Evolutionary conservation across 1,140 invertebrate genomes (phyloP), one percentile per base, ranked within the genome.

Genomic region (Hypothenemus hampei): DNA sequence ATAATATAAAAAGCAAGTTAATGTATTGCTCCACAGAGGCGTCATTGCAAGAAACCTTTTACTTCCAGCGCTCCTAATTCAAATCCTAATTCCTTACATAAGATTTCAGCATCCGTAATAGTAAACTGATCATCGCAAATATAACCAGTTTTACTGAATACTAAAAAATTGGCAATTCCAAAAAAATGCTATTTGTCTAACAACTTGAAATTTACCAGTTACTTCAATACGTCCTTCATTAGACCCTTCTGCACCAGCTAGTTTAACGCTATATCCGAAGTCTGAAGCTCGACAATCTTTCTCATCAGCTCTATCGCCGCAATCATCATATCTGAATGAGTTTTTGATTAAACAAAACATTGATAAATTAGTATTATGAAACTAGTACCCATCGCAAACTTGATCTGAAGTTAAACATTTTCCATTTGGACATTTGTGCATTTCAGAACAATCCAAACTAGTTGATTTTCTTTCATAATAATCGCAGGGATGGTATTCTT

Each of bases 81-180:
- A 47, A 76, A 87, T 15, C 86, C 86, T 20, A 89, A 63, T 63
- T 87, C 82, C 33, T 73, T 77, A 63, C 87, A 91, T 5, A 84
- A 75, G 0, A 90, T 78, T 55, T 81, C 72, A 1, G 85, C 87
- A 63, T 86, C 79, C 11, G 72, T 75, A 22, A 85, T 68, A 1
- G 78, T 80, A 65, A 89, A 90, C 44, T 79, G 76, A 63, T 88
- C 83, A 64, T 86, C 84, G 66, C 87, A 90, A n/a, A 91, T 77
- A 57, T 81, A 80, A 1, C 86, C 86, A 78, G 81, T 84, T 40
- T 77, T 72, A 1, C 81, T 84, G 59, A 80, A 78, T 16, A 75
- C 81, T 81, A 61, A 48, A 65, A 58, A 35, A 49, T 19, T 7
- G 22, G 6, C 18, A 19, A n/a, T 43, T 20, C 22, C n/a, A n/a